Evolutionary conservation across 2,888 invertebrate genomes (phyloP).

Genomic region (Caenorhabditis wallacei): DNA sequence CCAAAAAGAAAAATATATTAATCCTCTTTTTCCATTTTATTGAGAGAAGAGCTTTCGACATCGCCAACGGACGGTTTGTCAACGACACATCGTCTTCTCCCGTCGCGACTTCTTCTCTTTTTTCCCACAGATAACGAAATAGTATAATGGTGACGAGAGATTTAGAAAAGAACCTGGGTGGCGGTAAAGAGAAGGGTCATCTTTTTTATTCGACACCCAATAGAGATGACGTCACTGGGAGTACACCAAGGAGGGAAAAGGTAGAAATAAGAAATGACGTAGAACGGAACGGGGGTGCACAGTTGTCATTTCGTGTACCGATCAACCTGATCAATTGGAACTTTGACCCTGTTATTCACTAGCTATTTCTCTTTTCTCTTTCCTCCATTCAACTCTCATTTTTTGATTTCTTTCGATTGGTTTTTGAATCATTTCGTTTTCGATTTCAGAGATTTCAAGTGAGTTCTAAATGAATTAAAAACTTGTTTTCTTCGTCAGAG

Average conservation of each 20-base stretch:
- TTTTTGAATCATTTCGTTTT: conserved; percentile 12
- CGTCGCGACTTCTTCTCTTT: conserved; percentile 31
- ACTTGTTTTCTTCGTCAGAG: no score
- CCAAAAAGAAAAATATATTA: conserved; percentile 9
- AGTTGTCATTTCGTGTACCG: conserved; percentile 26
- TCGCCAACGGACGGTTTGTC: conserved; percentile 52
- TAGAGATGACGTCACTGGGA: conserved; percentile 36
- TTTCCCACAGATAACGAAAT: conserved; percentile 44
- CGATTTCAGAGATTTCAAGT: conserved; percentile 3
- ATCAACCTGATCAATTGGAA: conserved; percentile 29
- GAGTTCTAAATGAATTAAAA: neutral
- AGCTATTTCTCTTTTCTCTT: neutral
- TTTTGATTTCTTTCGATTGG: conserved; percentile 22
- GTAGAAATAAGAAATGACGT: conserved; percentile 9
- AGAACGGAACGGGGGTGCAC: conserved; percentile 11
- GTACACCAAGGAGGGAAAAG: conserved; percentile 10
- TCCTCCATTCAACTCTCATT: neutral
- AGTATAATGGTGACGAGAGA: conserved; percentile 27
- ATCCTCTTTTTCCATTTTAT: neutral
- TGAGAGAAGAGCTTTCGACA: conserved; percentile 21
- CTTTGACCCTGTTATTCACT: conserved; percentile 43
- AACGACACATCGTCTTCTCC: conserved; percentile 47
- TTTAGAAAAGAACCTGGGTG: conserved; percentile 18
- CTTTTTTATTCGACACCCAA: conserved; percentile 5
- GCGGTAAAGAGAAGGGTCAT: conserved; percentile 23